A percentile compares a stretch with the other conserved stretches of the same genome.
These are phyloP conservation scores for Glaucopsyche alexis DNA, from an alignment of 2,888 invertebrate species.

Conservation along the genomic window DNA sequence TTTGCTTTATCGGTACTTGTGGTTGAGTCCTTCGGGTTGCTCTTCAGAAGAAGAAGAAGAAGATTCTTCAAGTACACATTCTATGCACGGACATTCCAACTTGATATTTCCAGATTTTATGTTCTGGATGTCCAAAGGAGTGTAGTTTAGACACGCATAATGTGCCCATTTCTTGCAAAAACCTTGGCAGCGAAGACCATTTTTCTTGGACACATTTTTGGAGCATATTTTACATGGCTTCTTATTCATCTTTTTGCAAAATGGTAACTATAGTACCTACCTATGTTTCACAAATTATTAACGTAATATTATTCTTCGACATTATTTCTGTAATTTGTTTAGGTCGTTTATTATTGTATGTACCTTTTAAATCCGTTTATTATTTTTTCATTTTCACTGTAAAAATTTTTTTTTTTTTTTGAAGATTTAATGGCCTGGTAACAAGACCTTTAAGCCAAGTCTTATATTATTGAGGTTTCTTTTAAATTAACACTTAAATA, in stretches of 20 bases:
- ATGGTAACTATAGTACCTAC: constrained; percentile 30
- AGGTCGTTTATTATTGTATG: too few relatives aligned
- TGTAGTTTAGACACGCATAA: constrained; percentile 53
- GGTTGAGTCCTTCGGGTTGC: neutral
- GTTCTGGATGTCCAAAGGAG: constrained; percentile 54
- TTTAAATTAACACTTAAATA: too few relatives aligned
- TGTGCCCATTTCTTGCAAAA: constrained; percentile 60
- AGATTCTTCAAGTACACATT: constrained; percentile 41
- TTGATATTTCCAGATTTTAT: constrained; percentile 53
- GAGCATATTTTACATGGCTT: constrained; percentile 58
- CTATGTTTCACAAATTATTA: too few relatives aligned
- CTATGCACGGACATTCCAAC: constrained; percentile 56
- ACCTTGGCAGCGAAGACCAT: constrained; percentile 57
- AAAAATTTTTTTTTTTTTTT: too few relatives aligned
- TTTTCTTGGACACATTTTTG: constrained; percentile 48
- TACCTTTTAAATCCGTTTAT: too few relatives aligned
- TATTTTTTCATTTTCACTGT: too few relatives aligned
- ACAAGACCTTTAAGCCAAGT: too few relatives aligned
- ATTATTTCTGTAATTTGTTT: too few relatives aligned
- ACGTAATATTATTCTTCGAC: too few relatives aligned
- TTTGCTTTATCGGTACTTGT: neutral
- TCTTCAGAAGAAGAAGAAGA: constrained; percentile 10
- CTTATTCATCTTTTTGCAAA: constrained; percentile 44
- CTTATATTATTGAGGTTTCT: too few relatives aligned
- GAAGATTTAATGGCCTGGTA: too few relatives aligned